A percentile compares a stretch with the other conserved stretches of the same genome.
Evolutionary conservation across 2,797 vertebrate species (phyloP).

Genomic region (Bovichtus variegatus): DNA sequence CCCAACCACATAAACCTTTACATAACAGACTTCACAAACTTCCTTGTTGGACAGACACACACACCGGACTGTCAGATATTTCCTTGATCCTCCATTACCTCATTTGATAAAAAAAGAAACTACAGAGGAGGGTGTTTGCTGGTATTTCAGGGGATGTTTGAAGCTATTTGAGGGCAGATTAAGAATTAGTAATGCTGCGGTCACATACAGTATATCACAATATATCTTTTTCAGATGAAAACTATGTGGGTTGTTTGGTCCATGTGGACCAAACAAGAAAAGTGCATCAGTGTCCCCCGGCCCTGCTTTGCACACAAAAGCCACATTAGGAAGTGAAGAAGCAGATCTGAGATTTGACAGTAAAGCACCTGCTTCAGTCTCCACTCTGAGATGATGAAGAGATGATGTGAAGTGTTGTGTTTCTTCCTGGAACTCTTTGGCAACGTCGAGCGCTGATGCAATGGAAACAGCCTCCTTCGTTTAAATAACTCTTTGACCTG

Average conservation of each 20-base stretch:
- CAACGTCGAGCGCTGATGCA: conserved; percentile 52
- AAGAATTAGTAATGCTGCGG: not conserved
- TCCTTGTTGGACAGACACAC: conserved; percentile 38
- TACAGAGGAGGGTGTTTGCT: not conserved
- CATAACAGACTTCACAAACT: conserved; percentile 46
- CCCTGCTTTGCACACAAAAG: not conserved
- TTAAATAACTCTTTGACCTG: conserved; percentile 48
- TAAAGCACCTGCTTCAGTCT: conserved; percentile 53
- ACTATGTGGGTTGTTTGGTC: not conserved
- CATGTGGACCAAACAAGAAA: not conserved
- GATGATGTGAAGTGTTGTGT: conserved; percentile 18
- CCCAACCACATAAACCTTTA: conserved; percentile 40
- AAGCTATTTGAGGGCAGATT: not conserved
- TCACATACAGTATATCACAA: not conserved
- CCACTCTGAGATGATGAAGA: conserved; percentile 21
- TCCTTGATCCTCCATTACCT: conserved; percentile 22
- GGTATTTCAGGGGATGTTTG: not conserved
- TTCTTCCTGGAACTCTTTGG: conserved; percentile 67
- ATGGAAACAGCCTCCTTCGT: conserved; percentile 63
- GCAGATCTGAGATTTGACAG: conserved; percentile 40
- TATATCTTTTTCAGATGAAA: not conserved
- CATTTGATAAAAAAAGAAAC: conserved; percentile 6
- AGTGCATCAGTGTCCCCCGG: not conserved
- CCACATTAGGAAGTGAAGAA: conserved; percentile 45
- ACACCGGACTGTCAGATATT: not conserved